Base-by-base conservation (phyloP, 2,797 vertebrate genomes). In the Bryconaethiops microstoma region DNA sequence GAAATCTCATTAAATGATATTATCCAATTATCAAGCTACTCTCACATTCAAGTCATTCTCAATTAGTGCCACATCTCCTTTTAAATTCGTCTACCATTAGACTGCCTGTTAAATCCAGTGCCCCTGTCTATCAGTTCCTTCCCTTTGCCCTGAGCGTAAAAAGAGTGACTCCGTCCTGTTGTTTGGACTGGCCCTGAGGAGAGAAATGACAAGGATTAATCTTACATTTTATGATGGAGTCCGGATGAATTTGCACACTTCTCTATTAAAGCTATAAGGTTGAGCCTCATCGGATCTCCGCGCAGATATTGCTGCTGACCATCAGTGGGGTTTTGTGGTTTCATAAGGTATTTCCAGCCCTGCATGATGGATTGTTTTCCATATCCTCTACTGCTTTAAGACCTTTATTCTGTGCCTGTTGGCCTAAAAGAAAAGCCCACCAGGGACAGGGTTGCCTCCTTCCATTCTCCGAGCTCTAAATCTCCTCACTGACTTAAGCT, bases 301-400 rank as follows among this genome's bases (percentile, higher is more conserved):
- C 77, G 52, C 76, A 35, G 79, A 63, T 76, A 78, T 77, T 79
- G 70, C 67, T 54, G 23, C 59, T 80, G 82, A 80, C 80, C 52
- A 40, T 79, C 29, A 19, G 60, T n/a, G 60, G 63, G 55, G 64
- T 74, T 82, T 82, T 84, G 78, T 83, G 82, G 21, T 77, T 76
- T 80, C 19, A 78, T 78, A 80, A 76, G 73, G 65, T 80, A 81
- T 79, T 90, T 85, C 82, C 80, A 76, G 80, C 79, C 82, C 71
- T 21, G 40, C 72, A 80, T 93, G 92, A 93, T 94, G 90, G 91
- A 94, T 94, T 84, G 90, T 88, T 90, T 91, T 86, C 84, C 74
- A 87, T 89, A 91, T 89, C 86, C 90, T 88, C 86, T 0, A 63
- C 88, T 82, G 87, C 87, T 88, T 92, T 90, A 81, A 83, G 88